Base-by-base conservation (phyloP, 1,140 invertebrate genomes). In the Ceratosolen solmsi region DNA sequence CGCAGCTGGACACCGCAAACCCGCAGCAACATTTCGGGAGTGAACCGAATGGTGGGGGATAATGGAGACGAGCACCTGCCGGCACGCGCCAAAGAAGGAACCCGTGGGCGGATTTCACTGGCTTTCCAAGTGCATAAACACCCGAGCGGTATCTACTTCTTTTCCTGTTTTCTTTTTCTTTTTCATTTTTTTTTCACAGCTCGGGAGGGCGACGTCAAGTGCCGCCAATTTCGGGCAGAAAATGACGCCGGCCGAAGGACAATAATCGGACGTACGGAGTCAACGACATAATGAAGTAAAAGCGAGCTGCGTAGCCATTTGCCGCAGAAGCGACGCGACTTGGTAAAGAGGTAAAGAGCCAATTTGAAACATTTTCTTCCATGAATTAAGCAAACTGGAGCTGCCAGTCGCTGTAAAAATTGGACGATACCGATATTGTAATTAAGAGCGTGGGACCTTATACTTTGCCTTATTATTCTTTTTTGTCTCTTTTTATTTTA, bases 321-420 rank as follows among this genome's bases (percentile, higher is more conserved):
- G n/a, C n/a, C n/a, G n/a, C n/a, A n/a, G n/a, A n/a, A n/a, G n/a
- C n/a, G n/a, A n/a, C n/a, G n/a, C n/a, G n/a, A n/a, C n/a, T n/a
- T n/a, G n/a, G n/a, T n/a, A n/a, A n/a, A n/a, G n/a, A n/a, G n/a
- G n/a, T n/a, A n/a, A n/a, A n/a, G n/a, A n/a, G n/a, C 63, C 27
- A 68, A 68, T 68, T 68, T 38, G 38, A 38, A 36, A 68, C 63
- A 68, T 68, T 38, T 38, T 68, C 51, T 20, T 68, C 63, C 17
- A n/a, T 38, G 36, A 38, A 68, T 68, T 38, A 33, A 63, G 27
- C 60, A 15, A n/a, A n/a, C 15, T 27, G 20, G 20, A 63, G 41
- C 27, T 63, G 15, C 60, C 60, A 63, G 13, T 17, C 27, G 8
- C 27, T 17, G 15, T 20, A 33, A 63, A 15, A 33, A 54, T 11